phyloP scores from a whole-genome alignment of 2,888 invertebrate species.

The Drosophila lutescens region DNA sequence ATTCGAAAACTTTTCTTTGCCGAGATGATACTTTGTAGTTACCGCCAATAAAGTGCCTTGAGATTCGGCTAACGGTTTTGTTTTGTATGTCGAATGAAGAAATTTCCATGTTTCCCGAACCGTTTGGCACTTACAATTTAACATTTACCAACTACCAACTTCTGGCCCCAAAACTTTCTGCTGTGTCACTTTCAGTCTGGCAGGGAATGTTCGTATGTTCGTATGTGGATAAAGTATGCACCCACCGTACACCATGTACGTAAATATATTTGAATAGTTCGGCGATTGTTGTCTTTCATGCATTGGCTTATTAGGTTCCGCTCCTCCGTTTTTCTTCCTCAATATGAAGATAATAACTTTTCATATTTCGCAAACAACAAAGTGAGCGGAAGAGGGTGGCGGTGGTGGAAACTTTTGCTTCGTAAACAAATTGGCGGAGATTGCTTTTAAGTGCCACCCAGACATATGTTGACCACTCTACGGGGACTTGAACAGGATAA shows the following conservation, averaged over 20 bases:
- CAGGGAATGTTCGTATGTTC: neutral
- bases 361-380: conserved; percentile 53
- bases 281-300: conserved; percentile 6
- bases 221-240: neutral
- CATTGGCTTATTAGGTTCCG: conserved; percentile 17
- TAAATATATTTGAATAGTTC: conserved; percentile 28
- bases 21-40: neutral
- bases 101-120: conserved; percentile 15
- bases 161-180: conserved; percentile 10
- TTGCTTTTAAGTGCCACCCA: conserved; percentile 2
- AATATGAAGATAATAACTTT: conserved; percentile 57
- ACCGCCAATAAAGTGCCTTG: conserved; percentile 23
- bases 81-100: neutral
- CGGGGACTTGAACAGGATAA: neutral
- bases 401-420: neutral
- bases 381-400: conserved; percentile 4
- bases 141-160: conserved; percentile 10
- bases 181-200: conserved; percentile 27
- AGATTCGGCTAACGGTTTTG: conserved; percentile 12
- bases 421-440: conserved; percentile 21
- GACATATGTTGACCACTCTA: conserved; percentile 2
- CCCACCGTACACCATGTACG: neutral
- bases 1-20: neutral
- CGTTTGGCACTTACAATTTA: conserved; percentile 12
- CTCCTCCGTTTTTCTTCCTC: neutral